Conservation (phyloP, 2,888 invertebrate genomes). For the Drosophila borealis region DNA sequence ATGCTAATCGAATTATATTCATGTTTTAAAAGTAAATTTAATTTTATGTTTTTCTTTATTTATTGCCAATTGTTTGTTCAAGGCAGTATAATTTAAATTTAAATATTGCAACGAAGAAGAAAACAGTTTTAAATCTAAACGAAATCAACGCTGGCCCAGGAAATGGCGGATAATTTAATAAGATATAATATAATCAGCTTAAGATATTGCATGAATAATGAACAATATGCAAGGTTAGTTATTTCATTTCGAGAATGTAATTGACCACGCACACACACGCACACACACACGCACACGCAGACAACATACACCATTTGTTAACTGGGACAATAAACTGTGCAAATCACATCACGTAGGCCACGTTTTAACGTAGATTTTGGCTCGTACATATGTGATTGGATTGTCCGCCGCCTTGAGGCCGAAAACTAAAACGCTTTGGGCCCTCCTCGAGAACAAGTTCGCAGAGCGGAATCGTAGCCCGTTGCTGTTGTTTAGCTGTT, state of each 20-base stretch:
- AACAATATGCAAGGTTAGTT: background rate
- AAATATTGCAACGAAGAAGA: too few species aligned
- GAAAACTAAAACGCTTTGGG: background rate
- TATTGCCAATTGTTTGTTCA: too few species aligned
- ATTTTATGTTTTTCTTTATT: too few species aligned
- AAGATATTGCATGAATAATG: background rate
- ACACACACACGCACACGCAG: background rate
- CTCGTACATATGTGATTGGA: slow-evolving; percentile 34
- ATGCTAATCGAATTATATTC: too few species aligned
- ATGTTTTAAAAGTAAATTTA: too few species aligned
- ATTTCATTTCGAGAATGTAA: background rate
- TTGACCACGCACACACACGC: background rate
- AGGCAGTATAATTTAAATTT: too few species aligned
- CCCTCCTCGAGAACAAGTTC: slow-evolving; percentile 1
- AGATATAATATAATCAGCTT: background rate
- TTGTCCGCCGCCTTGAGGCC: slow-evolving; percentile 3
- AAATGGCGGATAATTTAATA: background rate
- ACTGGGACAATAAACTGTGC: slow-evolving; percentile 36
- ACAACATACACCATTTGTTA: slow-evolving; percentile 35
- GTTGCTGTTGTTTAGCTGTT: slow-evolving; percentile 1
- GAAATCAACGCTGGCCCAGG: too few species aligned
- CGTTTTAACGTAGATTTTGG: slow-evolving; percentile 38
- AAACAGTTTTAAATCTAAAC: too few species aligned
- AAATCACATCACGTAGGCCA: slow-evolving; percentile 57
- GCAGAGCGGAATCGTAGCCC: background rate